phyloP scores from a whole-genome alignment of 2,797 vertebrate species.

The Crax fasciolata region DNA sequence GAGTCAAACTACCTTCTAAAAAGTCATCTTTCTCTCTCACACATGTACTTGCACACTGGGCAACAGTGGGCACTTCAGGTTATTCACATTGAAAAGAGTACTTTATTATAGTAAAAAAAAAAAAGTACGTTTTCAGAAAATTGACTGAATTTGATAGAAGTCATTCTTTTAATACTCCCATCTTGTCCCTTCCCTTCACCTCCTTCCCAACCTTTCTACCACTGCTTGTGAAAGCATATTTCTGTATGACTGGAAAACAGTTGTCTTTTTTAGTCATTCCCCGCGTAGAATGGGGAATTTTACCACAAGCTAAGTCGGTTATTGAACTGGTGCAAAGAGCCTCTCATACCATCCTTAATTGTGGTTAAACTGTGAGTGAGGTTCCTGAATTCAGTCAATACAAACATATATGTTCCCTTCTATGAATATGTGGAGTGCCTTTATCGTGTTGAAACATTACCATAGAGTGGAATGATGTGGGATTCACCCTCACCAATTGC shows the following conservation, averaged over 20 bases:
- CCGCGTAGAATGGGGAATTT: not conserved
- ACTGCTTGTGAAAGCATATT: not conserved
- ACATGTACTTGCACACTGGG: not conserved
- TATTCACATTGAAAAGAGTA: not conserved
- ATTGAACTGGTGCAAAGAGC: not conserved
- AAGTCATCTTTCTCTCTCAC: not conserved
- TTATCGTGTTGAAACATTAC: not conserved
- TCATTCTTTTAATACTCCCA: not conserved
- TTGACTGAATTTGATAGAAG: not conserved
- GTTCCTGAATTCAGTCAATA: not conserved
- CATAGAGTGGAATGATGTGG: not conserved
- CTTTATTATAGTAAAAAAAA: not conserved
- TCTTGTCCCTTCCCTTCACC: not conserved
- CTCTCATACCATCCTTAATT: not conserved
- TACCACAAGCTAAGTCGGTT: not conserved
- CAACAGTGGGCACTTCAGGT: not conserved
- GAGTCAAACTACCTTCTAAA: not conserved
- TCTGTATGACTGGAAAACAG: not conserved
- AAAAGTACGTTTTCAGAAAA: not conserved
- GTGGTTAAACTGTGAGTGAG: not conserved
- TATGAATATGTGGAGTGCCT: not conserved
- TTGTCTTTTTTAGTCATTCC: not conserved
- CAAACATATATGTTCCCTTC: not conserved
- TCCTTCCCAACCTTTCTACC: not conserved
- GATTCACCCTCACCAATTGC: not conserved